phyloP scores from a whole-genome alignment of 1,140 invertebrate species.

The Heterodera carotae region DNA sequence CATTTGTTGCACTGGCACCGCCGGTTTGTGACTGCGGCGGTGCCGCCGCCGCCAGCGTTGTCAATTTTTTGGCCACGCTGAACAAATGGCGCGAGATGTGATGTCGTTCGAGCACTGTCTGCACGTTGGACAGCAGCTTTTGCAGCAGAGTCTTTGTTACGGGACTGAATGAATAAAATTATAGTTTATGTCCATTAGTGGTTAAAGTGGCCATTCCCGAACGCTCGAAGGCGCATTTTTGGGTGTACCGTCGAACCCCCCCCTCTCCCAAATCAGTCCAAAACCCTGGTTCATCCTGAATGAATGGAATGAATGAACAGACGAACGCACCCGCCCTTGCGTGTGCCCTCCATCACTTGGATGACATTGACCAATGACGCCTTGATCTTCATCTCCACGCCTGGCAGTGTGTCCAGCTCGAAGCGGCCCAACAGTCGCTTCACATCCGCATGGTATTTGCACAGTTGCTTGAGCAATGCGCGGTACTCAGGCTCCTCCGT shows the following conservation, averaged over 20 bases:
- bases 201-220: too few species aligned
- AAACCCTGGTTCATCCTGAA: too few species aligned
- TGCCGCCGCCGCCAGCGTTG: background rate
- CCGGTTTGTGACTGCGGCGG: background rate
- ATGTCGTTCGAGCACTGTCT: conserved; percentile 14
- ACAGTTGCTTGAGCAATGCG: conserved; percentile 2
- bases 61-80: conserved; percentile 17
- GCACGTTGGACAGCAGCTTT: conserved; percentile 19
- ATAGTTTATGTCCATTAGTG: background rate
- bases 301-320: too few species aligned
- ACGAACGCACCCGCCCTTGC: conserved; percentile 23
- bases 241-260: too few species aligned
- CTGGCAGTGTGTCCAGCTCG: conserved; percentile 14
- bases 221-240: too few species aligned
- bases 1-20: too few species aligned
- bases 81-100: conserved; percentile 22
- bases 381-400: conserved; percentile 20
- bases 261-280: too few species aligned
- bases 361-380: conserved; percentile 25
- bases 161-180: conserved; percentile 7
- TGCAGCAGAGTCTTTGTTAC: conserved; percentile 10
- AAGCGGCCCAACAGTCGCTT: conserved; percentile 26
- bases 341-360: conserved; percentile 32
- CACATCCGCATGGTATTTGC: conserved; percentile 13
- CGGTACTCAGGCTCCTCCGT: conserved; percentile 25